These are phyloP conservation scores for Helogale parvula DNA, from an alignment of 2,113 vertebrate genomes.

Conservation along the genomic window DNA sequence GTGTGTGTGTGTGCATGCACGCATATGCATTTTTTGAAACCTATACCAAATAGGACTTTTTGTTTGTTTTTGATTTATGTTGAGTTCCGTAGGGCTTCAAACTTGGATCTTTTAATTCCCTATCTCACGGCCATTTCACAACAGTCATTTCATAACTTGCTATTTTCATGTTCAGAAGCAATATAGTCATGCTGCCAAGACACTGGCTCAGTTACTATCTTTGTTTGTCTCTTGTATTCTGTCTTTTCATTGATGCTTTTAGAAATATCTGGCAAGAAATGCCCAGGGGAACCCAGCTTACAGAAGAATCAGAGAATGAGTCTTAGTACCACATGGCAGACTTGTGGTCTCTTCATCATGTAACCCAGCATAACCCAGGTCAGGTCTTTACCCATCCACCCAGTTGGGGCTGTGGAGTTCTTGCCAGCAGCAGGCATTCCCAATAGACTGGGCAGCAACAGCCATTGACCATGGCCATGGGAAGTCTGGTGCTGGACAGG, in stretches of 20 bases:
- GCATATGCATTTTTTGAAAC: background rate
- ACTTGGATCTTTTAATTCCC: background rate
- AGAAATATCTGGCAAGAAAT: background rate
- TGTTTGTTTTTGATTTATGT: background rate
- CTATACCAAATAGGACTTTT: background rate
- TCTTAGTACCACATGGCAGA: background rate
- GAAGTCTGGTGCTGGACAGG: background rate
- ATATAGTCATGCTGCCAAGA: background rate
- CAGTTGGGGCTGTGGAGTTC: no score
- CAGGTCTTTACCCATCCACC: background rate
- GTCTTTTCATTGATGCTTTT: background rate
- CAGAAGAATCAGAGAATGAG: background rate
- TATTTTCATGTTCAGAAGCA: background rate
- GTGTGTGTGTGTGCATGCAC: background rate
- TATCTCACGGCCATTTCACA: background rate
- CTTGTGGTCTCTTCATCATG: background rate
- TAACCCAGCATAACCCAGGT: no score
- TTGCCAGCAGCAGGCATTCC: background rate
- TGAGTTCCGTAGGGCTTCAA: background rate
- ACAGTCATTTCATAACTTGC: background rate
- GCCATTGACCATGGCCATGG: rapidly evolving
- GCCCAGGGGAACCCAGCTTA: background rate
- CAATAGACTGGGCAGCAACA: background rate
- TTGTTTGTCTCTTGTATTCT: background rate
- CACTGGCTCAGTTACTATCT: background rate